These are phyloP conservation scores for Aspidiotus destructor DNA, from an alignment of 2,888 invertebrate genomes.

Conservation along the genomic window DNA sequence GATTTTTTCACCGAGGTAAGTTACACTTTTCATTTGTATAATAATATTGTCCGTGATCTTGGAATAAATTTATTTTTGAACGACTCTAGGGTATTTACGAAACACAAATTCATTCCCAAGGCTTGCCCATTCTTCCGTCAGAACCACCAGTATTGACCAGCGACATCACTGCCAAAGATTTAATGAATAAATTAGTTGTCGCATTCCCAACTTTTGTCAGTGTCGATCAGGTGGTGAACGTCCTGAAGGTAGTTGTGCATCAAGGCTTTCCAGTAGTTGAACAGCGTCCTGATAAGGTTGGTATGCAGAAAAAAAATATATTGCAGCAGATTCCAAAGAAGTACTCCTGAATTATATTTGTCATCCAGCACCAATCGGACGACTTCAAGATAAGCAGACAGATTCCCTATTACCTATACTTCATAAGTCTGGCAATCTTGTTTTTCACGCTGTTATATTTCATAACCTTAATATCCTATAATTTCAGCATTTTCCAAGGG, in stretches of 20 bases:
- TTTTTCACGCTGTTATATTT: neutral
- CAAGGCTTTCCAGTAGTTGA: conserved; percentile 39
- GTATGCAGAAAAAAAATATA: neutral
- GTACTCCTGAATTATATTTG: too few relatives aligned
- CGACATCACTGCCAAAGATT: conserved; percentile 39
- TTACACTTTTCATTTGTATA: conserved; percentile 16
- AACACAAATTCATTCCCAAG: conserved; percentile 38
- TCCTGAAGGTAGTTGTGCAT: conserved; percentile 38
- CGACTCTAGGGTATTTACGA: conserved; percentile 38
- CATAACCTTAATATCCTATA: neutral
- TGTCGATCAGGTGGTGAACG: conserved; percentile 38
- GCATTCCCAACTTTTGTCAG: conserved; percentile 38
- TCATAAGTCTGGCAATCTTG: neutral
- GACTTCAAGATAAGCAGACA: too few relatives aligned
- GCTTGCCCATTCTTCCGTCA: conserved; percentile 38
- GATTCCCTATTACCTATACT: neutral
- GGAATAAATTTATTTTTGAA: neutral
- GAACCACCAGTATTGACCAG: conserved; percentile 39
- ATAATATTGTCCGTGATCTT: neutral
- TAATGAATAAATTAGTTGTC: conserved; percentile 38
- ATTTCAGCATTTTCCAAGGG: neutral
- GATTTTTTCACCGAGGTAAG: conserved; percentile 54
- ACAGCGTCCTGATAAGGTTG: conserved; percentile 27
- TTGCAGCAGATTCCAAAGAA: too few relatives aligned
- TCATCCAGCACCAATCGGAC: too few relatives aligned